Conservation (phyloP, 2,797 vertebrate genomes). For the Danio aesculapii region DNA sequence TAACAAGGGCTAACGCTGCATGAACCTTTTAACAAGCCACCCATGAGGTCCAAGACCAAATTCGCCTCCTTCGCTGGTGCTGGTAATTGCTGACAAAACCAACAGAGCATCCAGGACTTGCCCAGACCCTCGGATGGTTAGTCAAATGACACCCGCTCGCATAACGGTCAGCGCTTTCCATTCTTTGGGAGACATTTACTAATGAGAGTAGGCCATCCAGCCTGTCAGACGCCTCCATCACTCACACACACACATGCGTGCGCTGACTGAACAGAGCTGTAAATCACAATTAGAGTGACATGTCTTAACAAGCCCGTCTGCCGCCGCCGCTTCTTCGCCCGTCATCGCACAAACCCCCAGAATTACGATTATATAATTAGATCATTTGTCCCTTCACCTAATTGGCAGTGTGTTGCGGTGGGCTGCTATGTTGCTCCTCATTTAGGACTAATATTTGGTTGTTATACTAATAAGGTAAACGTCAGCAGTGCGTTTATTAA, state of each 20-base stretch:
- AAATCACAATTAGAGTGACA: conserved; percentile 57
- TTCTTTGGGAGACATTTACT: conserved; percentile 52
- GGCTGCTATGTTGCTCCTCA: conserved; percentile 7
- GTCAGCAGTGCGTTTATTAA: conserved; percentile 33
- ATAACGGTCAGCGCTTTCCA: not conserved
- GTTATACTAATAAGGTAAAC: conserved; percentile 48
- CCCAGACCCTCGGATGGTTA: conserved; percentile 18
- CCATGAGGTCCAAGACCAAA: conserved; percentile 8
- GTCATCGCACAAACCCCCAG: conserved; percentile 22
- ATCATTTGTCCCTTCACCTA: conserved; percentile 45
- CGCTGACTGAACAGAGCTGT: conserved; percentile 33
- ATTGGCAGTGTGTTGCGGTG: conserved; percentile 28
- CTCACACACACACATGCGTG: conserved; percentile 3
- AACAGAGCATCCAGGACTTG: conserved; percentile 4
- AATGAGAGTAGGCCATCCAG: conserved; percentile 53
- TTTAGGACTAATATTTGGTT: conserved; percentile 41
- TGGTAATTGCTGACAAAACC: conserved; percentile 51
- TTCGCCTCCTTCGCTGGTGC: conserved; percentile 31
- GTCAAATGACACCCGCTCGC: conserved; percentile 29
- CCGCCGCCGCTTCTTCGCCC: not conserved
- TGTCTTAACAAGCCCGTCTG: conserved; percentile 43
- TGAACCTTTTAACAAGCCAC: not conserved
- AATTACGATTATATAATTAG: conserved; percentile 36
- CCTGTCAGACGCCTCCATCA: conserved; percentile 47
- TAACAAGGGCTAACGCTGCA: not conserved